phyloP scores from a whole-genome alignment of 2,797 vertebrate genomes.

The Picus viridis region DNA sequence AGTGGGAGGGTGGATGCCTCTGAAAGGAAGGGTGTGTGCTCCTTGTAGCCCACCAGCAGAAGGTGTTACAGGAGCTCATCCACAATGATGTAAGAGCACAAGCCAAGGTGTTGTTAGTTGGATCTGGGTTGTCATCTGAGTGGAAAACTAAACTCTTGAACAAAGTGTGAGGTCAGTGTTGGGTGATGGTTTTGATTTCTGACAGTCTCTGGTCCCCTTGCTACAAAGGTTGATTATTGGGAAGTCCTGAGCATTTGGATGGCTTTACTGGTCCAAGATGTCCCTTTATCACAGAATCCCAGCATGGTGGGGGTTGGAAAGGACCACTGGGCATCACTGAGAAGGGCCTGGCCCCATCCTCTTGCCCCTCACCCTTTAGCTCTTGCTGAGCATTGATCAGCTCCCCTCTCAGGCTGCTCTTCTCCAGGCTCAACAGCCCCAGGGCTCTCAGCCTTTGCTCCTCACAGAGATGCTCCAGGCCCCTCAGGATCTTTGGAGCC shows the following conservation, averaged over 20 bases:
- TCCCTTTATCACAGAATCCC: background rate
- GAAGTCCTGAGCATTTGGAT: background rate
- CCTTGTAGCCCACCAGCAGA: background rate
- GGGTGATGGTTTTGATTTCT: background rate
- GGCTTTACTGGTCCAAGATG: background rate
- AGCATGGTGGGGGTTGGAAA: too few relatives aligned
- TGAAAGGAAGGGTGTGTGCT: background rate
- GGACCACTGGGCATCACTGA: too few relatives aligned
- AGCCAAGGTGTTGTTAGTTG: background rate
- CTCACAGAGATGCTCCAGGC: too few relatives aligned
- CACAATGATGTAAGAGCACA: background rate
- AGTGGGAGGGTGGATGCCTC: background rate
- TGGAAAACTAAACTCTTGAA: background rate
- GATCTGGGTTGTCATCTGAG: background rate
- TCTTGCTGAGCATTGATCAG: too few relatives aligned
- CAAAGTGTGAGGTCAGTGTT: background rate
- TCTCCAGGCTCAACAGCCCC: too few relatives aligned
- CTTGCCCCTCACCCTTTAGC: too few relatives aligned
- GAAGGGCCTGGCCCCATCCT: too few relatives aligned
- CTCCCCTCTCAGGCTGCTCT: too few relatives aligned
- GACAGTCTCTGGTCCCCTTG: background rate
- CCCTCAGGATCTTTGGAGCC: too few relatives aligned
- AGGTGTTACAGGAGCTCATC: background rate
- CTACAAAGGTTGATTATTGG: background rate
- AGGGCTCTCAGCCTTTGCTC: too few relatives aligned